Conservation (phyloP, 2,113 vertebrate genomes). For the Lynx canadensis region DNA sequence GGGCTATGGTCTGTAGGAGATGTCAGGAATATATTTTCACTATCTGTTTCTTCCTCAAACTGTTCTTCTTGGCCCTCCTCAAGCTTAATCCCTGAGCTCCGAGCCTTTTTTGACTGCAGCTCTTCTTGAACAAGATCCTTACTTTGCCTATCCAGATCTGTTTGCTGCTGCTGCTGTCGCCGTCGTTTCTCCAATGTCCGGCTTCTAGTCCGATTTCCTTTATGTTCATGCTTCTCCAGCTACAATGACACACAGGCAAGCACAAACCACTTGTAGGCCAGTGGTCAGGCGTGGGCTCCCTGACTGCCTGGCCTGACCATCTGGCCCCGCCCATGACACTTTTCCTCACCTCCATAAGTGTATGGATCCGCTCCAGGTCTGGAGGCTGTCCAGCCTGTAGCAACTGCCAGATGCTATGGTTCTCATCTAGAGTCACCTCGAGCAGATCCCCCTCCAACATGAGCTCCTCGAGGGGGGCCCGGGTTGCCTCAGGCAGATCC, state of each 20-base stretch:
- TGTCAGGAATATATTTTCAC: not conserved
- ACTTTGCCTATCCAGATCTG: slow-evolving; percentile 70
- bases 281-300: not conserved
- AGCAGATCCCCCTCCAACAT: slow-evolving; percentile 95
- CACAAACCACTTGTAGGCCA: not conserved
- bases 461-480: slow-evolving; percentile 89
- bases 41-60: not conserved
- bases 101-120: slow-evolving; percentile 89
- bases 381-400: slow-evolving; percentile 89
- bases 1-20: not conserved
- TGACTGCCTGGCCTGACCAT: not conserved
- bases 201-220: slow-evolving; percentile 48
- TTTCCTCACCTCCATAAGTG: slow-evolving; percentile 90
- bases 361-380: slow-evolving; percentile 84
- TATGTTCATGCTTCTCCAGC: slow-evolving; percentile 85
- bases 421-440: slow-evolving; percentile 95
- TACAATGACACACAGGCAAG: slow-evolving; percentile 53
- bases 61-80: not conserved
- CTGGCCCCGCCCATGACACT: not conserved
- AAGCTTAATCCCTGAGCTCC: slow-evolving; percentile 72
- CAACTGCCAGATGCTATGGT: slow-evolving; percentile 89
- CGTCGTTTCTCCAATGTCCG: slow-evolving; percentile 87
- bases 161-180: slow-evolving; percentile 76
- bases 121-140: not conserved
- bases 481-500: slow-evolving; percentile 86